These are phyloP conservation scores for Hydroisotoma schaefferi DNA, from an alignment of 2,888 invertebrate genomes.

Conservation along the genomic window DNA sequence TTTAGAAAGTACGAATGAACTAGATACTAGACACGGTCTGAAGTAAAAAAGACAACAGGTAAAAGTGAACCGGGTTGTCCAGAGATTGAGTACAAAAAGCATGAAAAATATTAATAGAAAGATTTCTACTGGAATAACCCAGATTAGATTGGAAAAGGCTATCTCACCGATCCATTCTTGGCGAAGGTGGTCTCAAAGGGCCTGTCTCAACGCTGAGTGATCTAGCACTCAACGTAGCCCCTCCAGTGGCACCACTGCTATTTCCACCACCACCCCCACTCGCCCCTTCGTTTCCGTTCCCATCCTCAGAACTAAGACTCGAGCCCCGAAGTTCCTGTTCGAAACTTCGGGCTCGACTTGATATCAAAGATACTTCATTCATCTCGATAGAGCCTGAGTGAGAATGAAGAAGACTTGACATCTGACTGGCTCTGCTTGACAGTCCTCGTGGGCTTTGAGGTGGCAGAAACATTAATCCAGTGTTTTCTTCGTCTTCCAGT, in stretches of 20 bases:
- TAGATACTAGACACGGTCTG: too few species aligned
- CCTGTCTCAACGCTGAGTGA: slow-evolving; percentile 41
- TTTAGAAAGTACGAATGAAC: too few species aligned
- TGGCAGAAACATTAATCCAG: slow-evolving; percentile 43
- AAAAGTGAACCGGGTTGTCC: too few species aligned
- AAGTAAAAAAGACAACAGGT: too few species aligned
- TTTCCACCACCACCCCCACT: slow-evolving; percentile 52
- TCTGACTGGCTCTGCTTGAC: slow-evolving; percentile 61
- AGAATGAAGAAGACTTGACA: slow-evolving; percentile 69
- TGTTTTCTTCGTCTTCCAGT: slow-evolving; percentile 39
- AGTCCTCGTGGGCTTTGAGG: slow-evolving; percentile 54
- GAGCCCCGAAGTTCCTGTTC: slow-evolving; percentile 64
- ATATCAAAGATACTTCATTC: slow-evolving; percentile 59
- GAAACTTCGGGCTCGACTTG: slow-evolving; percentile 60
- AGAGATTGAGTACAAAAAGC: too few species aligned
- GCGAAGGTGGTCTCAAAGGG: slow-evolving; percentile 48
- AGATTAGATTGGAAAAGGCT: neutral
- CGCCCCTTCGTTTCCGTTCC: slow-evolving; percentile 53
- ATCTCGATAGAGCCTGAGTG: slow-evolving; percentile 68
- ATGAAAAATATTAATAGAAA: neutral
- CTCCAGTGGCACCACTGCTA: slow-evolving; percentile 23
- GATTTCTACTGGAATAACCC: neutral
- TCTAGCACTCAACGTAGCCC: slow-evolving; percentile 23
- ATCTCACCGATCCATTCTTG: slow-evolving; percentile 49
- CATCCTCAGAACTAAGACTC: slow-evolving; percentile 64